Conservation (phyloP, 2,113 vertebrate genomes). For the Acrocephalus kingi region DNA sequence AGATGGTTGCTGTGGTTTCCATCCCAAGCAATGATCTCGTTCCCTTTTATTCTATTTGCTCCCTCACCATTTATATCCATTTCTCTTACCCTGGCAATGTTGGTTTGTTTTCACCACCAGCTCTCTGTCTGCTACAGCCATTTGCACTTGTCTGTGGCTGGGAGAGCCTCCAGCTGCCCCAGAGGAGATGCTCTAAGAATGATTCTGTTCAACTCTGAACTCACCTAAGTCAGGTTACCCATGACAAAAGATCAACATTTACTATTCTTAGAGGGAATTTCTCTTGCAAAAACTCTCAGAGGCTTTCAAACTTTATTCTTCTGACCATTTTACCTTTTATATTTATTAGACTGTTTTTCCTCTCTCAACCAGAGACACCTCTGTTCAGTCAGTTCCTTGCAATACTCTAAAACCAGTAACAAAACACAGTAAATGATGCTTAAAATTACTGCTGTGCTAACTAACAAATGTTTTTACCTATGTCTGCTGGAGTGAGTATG, state of each 20-base stretch:
- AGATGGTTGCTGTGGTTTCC: neutral
- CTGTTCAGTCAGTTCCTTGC: neutral
- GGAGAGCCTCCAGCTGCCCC: neutral
- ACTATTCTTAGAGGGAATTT: neutral
- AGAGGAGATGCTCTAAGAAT: neutral
- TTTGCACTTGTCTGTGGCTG: neutral
- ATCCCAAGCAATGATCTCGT: accelerated
- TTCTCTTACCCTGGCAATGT: neutral
- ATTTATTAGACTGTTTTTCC: neutral
- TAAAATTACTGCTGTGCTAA: neutral
- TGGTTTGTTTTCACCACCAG: neutral
- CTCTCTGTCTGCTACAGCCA: neutral
- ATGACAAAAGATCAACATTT: neutral
- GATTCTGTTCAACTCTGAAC: neutral
- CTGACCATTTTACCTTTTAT: neutral
- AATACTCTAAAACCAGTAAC: neutral
- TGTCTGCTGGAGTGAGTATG: neutral
- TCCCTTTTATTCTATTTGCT: neutral
- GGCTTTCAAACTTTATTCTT: neutral
- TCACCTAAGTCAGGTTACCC: neutral
- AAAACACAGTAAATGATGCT: neutral
- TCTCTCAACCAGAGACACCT: neutral
- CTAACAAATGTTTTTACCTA: neutral
- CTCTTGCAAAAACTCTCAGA: neutral
- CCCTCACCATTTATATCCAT: neutral